Percentiles rank a stretch among this genome's conserved stretches.
Evolutionary conservation across 2,888 invertebrate genomes (phyloP).

Genomic region (Drosophila rellima): DNA sequence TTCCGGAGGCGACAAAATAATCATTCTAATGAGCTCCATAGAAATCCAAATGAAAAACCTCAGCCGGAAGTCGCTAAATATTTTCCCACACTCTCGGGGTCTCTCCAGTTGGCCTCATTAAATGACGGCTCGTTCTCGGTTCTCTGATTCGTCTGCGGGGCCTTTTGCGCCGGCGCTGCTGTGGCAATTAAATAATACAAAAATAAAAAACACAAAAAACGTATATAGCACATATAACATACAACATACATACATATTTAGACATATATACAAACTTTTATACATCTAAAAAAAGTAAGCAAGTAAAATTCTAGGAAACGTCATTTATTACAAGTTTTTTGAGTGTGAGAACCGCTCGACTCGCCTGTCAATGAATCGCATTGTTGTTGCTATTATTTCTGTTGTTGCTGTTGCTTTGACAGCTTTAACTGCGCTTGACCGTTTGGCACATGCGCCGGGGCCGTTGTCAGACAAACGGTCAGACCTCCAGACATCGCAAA

Average conservation of each 20-base stretch:
- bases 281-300: slow-evolving; percentile 34
- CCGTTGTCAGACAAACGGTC: slow-evolving; percentile 42
- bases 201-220: slow-evolving; percentile 45
- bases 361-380: slow-evolving; percentile 74
- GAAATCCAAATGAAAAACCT: slow-evolving; percentile 63
- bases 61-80: slow-evolving; percentile 83
- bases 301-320: slow-evolving; percentile 75
- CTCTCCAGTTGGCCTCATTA: slow-evolving; percentile 75
- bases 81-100: slow-evolving; percentile 80
- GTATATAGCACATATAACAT: slow-evolving; percentile 12
- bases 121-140: slow-evolving; percentile 58
- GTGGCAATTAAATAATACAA: slow-evolving; percentile 79
- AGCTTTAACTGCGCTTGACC: slow-evolving; percentile 82
- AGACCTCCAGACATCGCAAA: slow-evolving; percentile 73
- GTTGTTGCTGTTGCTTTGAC: slow-evolving; percentile 58
- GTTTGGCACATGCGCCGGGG: slow-evolving; percentile 77
- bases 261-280: not conserved
- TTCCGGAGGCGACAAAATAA: slow-evolving; percentile 61
- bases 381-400: slow-evolving; percentile 61
- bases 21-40: slow-evolving; percentile 49
- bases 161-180: slow-evolving; percentile 76
- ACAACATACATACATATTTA: slow-evolving; percentile 6
- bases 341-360: slow-evolving; percentile 76
- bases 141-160: slow-evolving; percentile 48
- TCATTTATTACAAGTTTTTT: slow-evolving; percentile 79